Percentiles rank a stretch among this genome's conserved stretches.
Conservation (phyloP, 2,113 vertebrate genomes). For the Cyprinodon brontotheroides region DNA sequence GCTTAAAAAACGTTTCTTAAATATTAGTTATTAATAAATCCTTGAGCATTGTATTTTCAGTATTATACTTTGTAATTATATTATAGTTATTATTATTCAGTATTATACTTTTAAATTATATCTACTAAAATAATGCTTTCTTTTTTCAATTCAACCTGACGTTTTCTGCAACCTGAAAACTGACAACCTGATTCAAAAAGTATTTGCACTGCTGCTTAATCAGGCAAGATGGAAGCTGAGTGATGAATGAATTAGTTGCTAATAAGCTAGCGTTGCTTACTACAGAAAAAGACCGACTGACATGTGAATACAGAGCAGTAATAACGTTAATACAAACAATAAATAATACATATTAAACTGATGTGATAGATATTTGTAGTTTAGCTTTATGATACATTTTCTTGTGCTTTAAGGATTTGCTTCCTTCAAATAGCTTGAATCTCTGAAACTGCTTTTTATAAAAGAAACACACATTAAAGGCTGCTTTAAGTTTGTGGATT, state of each 20-base stretch:
- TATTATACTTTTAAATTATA: neutral
- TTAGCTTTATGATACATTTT: neutral
- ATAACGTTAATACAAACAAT: neutral
- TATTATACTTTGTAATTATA: neutral
- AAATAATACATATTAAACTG: neutral
- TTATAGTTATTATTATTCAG: too few relatives aligned
- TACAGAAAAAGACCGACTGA: neutral
- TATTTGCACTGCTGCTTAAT: conserved; percentile 10
- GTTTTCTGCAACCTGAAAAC: conserved; percentile 8
- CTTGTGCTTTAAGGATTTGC: conserved; percentile 14
- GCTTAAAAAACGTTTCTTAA: neutral
- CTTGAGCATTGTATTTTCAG: neutral
- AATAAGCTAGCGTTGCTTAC: conserved; percentile 4
- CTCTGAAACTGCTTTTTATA: conserved; percentile 6
- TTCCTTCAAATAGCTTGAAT: conserved; percentile 8
- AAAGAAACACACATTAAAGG: neutral
- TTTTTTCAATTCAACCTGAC: conserved; percentile 7
- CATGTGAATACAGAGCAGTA: neutral
- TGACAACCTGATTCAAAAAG: conserved; percentile 4
- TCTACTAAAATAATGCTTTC: neutral
- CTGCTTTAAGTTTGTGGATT: conserved; percentile 5
- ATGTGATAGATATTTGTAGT: conserved; percentile 6
- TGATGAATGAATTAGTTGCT: conserved; percentile 10
- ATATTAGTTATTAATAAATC: neutral
- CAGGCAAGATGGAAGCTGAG: conserved; percentile 5